These are phyloP conservation scores for Mormyrops boulengeri DNA, from an alignment of 2,797 vertebrate species.

Conservation along the genomic window DNA sequence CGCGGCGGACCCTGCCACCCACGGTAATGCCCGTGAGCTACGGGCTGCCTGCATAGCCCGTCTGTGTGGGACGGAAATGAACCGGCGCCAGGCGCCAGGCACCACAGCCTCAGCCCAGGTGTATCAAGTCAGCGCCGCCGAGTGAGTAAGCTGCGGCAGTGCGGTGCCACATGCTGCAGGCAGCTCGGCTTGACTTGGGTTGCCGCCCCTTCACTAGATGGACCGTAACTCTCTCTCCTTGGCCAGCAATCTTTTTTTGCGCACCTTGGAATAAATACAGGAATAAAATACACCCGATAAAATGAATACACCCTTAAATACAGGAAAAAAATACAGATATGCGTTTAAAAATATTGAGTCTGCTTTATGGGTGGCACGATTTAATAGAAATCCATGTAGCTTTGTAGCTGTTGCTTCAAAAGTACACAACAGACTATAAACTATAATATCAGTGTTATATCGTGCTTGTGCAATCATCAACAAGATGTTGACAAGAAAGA, in stretches of 20 bases:
- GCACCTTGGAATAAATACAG: not conserved
- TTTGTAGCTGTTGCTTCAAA: not conserved
- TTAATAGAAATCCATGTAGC: not conserved
- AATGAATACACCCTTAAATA: not conserved
- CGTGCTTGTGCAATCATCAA: not conserved
- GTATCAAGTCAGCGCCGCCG: not conserved
- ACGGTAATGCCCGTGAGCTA: slow-evolving; percentile 35
- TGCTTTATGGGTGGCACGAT: not conserved
- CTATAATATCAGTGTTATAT: not conserved
- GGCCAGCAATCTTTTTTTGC: not conserved
- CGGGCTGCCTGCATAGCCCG: slow-evolving; percentile 54
- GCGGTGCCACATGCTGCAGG: not conserved
- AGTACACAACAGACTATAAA: not conserved
- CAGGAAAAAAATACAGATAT: not conserved
- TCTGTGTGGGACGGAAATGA: slow-evolving; percentile 53
- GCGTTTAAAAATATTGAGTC: not conserved
- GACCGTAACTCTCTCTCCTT: not conserved
- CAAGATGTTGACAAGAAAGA: not conserved
- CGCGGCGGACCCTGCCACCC: slow-evolving; percentile 48
- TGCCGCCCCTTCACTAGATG: not conserved
- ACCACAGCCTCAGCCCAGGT: slow-evolving; percentile 19
- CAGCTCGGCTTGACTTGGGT: not conserved
- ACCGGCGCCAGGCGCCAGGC: slow-evolving; percentile 57
- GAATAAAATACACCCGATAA: not conserved
- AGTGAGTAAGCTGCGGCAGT: not conserved